A percentile compares a stretch with the other conserved stretches of the same genome.
Evolutionary conservation across 2,888 invertebrate species (phyloP).

Genomic region (Lissonota sp.): DNA sequence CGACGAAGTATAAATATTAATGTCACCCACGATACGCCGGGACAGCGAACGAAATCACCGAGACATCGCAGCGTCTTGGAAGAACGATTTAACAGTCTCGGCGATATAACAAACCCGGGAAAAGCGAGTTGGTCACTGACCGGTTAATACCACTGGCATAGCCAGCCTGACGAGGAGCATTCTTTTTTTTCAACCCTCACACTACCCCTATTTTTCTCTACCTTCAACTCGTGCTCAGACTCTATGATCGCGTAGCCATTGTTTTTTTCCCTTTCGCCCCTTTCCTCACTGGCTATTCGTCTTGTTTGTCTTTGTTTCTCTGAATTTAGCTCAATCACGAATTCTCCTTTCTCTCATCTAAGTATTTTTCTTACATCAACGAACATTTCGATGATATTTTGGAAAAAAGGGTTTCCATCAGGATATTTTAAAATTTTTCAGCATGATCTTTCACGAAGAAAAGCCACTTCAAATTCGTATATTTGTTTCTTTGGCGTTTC

Average conservation of each 20-base stretch:
- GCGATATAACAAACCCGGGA: slow-evolving; percentile 40
- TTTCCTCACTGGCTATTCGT: slow-evolving; percentile 3
- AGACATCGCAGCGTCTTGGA: background rate
- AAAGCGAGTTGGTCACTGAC: slow-evolving; percentile 14
- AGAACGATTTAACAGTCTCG: slow-evolving; percentile 40
- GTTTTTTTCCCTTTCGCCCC: slow-evolving; percentile 1
- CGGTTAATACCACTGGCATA: slow-evolving; percentile 10
- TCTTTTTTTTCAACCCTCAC: slow-evolving; percentile 16
- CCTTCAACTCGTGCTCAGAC: slow-evolving; percentile 41
- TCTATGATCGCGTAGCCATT: slow-evolving; percentile 34
- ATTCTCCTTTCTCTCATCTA: too few species aligned
- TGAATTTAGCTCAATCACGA: background rate
- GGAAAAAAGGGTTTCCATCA: too few species aligned
- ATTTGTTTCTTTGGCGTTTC: too few species aligned
- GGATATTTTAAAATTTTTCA: too few species aligned
- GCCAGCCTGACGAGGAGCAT: slow-evolving; percentile 2
- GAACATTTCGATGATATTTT: too few species aligned
- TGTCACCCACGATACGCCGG: slow-evolving; percentile 24
- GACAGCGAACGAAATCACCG: slow-evolving; percentile 24
- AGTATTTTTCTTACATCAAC: too few species aligned
- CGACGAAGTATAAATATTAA: slow-evolving; percentile 60
- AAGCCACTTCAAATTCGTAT: too few species aligned
- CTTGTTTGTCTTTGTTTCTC: slow-evolving; percentile 7
- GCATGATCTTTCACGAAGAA: too few species aligned
- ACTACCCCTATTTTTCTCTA: background rate